These are phyloP conservation scores for Philaenus spumarius DNA, from an alignment of 1,140 invertebrate genomes.

Conservation along the genomic window DNA sequence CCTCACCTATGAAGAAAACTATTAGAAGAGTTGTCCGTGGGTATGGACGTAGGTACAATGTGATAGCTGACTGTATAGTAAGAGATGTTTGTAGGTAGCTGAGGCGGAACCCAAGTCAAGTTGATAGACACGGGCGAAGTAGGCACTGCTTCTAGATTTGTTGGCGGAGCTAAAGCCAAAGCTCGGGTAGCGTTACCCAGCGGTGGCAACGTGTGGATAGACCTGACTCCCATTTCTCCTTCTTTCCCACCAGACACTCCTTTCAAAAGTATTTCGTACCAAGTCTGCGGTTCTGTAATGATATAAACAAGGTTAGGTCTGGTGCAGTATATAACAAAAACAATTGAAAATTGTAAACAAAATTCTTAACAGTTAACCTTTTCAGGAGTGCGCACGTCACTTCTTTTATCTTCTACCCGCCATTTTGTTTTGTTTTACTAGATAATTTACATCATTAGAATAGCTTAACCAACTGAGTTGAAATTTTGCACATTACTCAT, in stretches of 20 bases:
- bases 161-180: conserved; percentile 34
- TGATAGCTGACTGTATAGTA: conserved; percentile 46
- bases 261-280: conserved; percentile 41
- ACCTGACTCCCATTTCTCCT: conserved; percentile 29
- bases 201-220: conserved; percentile 30
- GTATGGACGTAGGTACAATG: conserved; percentile 33
- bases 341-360: no score
- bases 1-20: conserved; percentile 35
- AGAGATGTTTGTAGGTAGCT: conserved; percentile 29
- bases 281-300: conserved; percentile 35
- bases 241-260: conserved; percentile 29
- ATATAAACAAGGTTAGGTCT: no score
- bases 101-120: conserved; percentile 42
- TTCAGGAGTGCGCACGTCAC: no score
- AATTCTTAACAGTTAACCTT: no score
- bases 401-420: no score
- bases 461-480: no score
- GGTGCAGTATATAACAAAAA: no score
- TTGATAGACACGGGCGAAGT: conserved; percentile 43
- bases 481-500: no score
- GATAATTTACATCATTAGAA: no score
- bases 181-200: neutral
- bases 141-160: conserved; percentile 43
- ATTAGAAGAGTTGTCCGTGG: conserved; percentile 26
- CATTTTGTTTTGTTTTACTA: no score